Base-by-base conservation (phyloP, 2,797 vertebrate genomes). In the Leptoclinus maculatus region DNA sequence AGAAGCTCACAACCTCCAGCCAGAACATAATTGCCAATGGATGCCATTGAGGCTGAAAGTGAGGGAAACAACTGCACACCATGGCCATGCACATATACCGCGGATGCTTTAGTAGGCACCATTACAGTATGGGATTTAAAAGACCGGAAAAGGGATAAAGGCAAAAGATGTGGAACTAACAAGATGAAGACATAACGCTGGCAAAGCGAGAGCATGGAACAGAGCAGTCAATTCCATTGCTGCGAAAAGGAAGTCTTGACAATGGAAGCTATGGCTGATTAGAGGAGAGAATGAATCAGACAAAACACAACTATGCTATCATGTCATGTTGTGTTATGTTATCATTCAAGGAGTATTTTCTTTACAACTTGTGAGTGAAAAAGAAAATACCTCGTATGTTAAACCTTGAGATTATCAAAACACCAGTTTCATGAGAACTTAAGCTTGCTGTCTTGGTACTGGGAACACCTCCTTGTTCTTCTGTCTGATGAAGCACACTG, bases 141-240 rank as follows among this genome's bases (percentile, higher is more conserved):
- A 85, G 74, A 85, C 71, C 38, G 71, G 60, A 86, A 77, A 83
- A 54, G 29, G 77, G 69, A 91, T 87, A 65, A 84, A 89, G 78
- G 70, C 76, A 85, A 79, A 88, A 90, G 84, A 90, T 74, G 90
- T 86, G 81, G 86, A 90, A 90, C 89, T 86, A 91, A 87, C 76
- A 77, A 87, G 84, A 93, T 86, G 74, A 88, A 84, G 84, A 71
- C 80, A 71, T 85, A 79, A 86, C 80, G 71, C 76, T 17, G 17
- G 66, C 32, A 72, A 89, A 66, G 73, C 76, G 82, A 58, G 45
- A 67, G 60, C 75, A 79, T 78, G 71, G 85, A 84, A 88, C 66
- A 74, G 64, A 79, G 67, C 45, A 80, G 66, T 78, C 81, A 68
- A 19, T 88, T 78, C 74, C 65, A 70, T 32, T 72, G 68, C 60